These are phyloP conservation scores for Hippocampus mohnikei DNA, from an alignment of 2,113 vertebrate species.

Conservation along the genomic window DNA sequence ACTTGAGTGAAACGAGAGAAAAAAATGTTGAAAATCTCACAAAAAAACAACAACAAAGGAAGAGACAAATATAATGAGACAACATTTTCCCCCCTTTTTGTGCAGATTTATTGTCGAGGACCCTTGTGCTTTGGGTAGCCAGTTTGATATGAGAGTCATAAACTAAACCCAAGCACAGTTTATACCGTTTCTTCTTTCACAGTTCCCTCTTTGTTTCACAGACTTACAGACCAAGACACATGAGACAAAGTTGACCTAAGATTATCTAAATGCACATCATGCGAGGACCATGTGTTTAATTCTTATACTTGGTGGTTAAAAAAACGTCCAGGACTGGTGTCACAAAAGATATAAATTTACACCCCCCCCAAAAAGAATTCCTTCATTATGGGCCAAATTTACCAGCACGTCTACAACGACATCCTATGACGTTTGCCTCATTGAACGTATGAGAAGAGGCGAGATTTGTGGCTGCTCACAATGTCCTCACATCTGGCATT, in stretches of 20 bases:
- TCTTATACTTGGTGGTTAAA: slow-evolving; percentile 11
- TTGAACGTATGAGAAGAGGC: not conserved
- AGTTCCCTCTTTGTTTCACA: slow-evolving; percentile 68
- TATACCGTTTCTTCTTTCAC: slow-evolving; percentile 60
- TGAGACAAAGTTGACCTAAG: slow-evolving; percentile 54
- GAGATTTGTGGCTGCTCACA: not conserved
- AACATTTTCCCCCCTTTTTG: slow-evolving; percentile 44
- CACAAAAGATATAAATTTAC: not conserved
- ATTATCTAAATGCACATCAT: slow-evolving; percentile 61
- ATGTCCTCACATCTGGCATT: no score
- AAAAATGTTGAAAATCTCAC: slow-evolving; percentile 64
- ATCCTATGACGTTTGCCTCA: no score
- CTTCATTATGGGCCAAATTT: not conserved
- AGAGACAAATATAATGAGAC: slow-evolving; percentile 56
- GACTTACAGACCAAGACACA: slow-evolving; percentile 58
- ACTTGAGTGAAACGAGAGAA: slow-evolving; percentile 56
- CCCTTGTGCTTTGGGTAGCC: slow-evolving; percentile 55
- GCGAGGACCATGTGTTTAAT: slow-evolving; percentile 38
- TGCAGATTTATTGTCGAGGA: slow-evolving; percentile 63
- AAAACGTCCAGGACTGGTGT: not conserved
- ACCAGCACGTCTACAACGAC: not conserved
- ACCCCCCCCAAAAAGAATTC: not conserved
- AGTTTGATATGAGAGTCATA: slow-evolving; percentile 37
- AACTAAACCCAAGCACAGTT: slow-evolving; percentile 61
- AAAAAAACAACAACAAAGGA: slow-evolving; percentile 50